Conservation (phyloP, 1,140 invertebrate genomes). For the Sitobion miscanthi region DNA sequence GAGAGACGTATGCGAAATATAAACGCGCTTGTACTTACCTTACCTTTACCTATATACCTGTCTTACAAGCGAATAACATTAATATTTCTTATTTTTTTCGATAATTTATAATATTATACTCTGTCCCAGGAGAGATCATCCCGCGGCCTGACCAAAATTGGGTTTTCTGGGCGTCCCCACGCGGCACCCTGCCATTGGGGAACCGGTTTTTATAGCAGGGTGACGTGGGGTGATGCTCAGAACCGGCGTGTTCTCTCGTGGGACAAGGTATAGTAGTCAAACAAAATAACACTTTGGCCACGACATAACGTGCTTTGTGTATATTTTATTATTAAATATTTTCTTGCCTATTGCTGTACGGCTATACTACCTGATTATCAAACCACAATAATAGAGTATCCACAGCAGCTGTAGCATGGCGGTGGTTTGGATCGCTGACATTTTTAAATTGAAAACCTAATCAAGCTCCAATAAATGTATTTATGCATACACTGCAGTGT, state of each 20-base stretch:
- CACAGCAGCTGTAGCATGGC: background rate
- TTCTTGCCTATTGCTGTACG: background rate
- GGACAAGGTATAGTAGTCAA: background rate
- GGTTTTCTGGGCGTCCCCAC: too few relatives aligned
- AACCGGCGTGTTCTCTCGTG: too few relatives aligned
- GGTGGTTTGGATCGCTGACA: background rate
- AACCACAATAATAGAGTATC: background rate
- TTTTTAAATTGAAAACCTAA: background rate
- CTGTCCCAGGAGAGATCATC: too few relatives aligned
- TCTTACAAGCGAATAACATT: background rate
- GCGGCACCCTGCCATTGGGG: too few relatives aligned
- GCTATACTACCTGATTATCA: background rate
- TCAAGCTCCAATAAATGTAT: background rate
- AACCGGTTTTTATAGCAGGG: too few relatives aligned
- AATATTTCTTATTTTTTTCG: background rate
- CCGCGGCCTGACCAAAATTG: too few relatives aligned
- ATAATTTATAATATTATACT: background rate
- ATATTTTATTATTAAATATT: background rate
- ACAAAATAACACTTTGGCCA: background rate
- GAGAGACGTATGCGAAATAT: background rate
- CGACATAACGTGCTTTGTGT: background rate
- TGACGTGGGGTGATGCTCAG: too few relatives aligned
- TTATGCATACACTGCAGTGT: background rate
- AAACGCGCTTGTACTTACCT: background rate
- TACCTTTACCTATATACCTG: background rate